phyloP scores from a whole-genome alignment of 2,888 invertebrate genomes.

The Cloeon dipterum region DNA sequence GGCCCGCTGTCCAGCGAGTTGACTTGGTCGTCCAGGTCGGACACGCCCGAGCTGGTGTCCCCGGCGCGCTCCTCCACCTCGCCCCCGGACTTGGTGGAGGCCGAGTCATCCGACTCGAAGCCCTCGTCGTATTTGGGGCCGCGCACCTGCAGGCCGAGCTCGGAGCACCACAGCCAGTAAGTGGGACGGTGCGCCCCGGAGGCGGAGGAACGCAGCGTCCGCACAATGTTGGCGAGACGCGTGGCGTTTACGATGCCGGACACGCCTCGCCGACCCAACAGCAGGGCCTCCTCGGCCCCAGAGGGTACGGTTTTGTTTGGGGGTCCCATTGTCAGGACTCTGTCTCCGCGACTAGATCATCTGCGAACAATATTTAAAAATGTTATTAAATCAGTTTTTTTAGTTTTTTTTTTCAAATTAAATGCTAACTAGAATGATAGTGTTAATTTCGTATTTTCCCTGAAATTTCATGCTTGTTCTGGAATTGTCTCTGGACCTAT shows the following conservation, averaged over 20 bases:
- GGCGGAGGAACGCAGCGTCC: not conserved
- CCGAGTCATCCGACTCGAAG: constrained; percentile 20
- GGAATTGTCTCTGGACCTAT: no score
- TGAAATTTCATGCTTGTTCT: no score
- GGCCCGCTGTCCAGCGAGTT: not conserved
- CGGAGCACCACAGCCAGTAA: constrained; percentile 1
- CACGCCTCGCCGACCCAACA: constrained; percentile 2
- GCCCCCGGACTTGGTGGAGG: constrained; percentile 5
- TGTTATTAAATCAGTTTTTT: no score
- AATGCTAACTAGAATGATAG: no score
- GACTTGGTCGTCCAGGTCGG: constrained; percentile 3
- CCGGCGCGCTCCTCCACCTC: constrained; percentile 2
- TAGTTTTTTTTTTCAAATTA: no score
- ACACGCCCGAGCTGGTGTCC: constrained; percentile 1
- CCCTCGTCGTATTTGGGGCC: constrained; percentile 17
- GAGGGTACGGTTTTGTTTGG: no score
- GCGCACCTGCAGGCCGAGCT: constrained; percentile 1
- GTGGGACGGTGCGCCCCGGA: not conserved
- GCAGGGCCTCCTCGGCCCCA: not conserved
- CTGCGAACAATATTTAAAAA: not conserved
- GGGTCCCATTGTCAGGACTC: no score
- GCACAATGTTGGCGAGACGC: constrained; percentile 1
- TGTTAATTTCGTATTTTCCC: no score
- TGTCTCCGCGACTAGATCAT: not conserved
- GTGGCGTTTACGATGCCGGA: constrained; percentile 4